Percentiles rank a stretch among this genome's conserved stretches.
Conservation (phyloP, 2,888 invertebrate species). For the Belgica antarctica region DNA sequence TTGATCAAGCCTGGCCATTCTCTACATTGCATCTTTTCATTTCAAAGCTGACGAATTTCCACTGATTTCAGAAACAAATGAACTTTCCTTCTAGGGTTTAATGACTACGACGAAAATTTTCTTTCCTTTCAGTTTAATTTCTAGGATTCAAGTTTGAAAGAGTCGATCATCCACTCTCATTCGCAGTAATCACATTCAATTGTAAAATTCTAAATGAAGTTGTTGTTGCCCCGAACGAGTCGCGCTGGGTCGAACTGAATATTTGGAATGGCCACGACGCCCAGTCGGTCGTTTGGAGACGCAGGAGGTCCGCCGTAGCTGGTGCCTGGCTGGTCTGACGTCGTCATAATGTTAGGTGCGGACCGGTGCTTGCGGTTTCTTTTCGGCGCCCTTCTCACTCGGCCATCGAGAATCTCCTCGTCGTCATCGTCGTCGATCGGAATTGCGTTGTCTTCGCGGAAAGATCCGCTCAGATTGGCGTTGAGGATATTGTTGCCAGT, state of each 20-base stretch:
- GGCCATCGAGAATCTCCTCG: conserved; percentile 41
- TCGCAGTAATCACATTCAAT: not conserved
- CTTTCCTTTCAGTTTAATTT: too few relatives aligned
- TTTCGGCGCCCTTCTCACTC: not conserved
- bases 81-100: too few relatives aligned
- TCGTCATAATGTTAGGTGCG: conserved; percentile 28
- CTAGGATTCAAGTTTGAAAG: too few relatives aligned
- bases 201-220: conserved; percentile 24
- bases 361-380: conserved; percentile 26
- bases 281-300: conserved; percentile 47
- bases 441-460: conserved; percentile 50
- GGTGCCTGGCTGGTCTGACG: conserved; percentile 36
- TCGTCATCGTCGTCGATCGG: conserved; percentile 45
- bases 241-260: conserved; percentile 9
- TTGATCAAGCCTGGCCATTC: too few relatives aligned
- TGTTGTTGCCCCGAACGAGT: not conserved
- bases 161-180: not conserved
- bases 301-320: not conserved
- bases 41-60: too few relatives aligned
- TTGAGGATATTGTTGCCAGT: conserved; percentile 54
- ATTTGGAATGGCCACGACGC: conserved; percentile 53
- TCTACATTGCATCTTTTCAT: too few relatives aligned
- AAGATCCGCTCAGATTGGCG: conserved; percentile 55
- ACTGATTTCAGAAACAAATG: too few relatives aligned
- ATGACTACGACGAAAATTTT: too few relatives aligned